These are phyloP conservation scores for Ennomos erosarius DNA, from an alignment of 2,888 invertebrate genomes.

Conservation along the genomic window DNA sequence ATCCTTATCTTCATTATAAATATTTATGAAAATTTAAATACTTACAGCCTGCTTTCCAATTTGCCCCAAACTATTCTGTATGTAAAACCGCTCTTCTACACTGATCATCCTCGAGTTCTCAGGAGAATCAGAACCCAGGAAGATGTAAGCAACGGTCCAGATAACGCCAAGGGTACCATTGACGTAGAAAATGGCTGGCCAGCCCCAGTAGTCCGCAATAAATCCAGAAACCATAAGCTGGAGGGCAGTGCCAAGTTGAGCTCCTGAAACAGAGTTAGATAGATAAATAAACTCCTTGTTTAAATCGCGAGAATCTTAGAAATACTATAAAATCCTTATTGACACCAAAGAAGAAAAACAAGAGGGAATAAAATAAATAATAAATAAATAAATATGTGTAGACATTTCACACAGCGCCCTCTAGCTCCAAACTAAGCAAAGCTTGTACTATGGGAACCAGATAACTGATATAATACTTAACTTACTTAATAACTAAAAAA, in stretches of 20 bases:
- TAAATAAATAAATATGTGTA: no score
- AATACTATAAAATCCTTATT: no score
- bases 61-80: conserved; percentile 82
- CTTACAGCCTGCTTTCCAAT: conserved; percentile 62
- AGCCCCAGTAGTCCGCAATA: conserved; percentile 78
- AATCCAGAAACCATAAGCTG: conserved; percentile 81
- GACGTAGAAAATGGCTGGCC: conserved; percentile 89
- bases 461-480: no score
- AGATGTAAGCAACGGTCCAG: conserved; percentile 83
- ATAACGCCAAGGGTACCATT: conserved; percentile 82
- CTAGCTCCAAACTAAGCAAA: no score
- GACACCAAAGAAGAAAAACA: no score
- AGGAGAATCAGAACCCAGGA: conserved; percentile 88
- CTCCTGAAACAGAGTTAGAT: conserved; percentile 57
- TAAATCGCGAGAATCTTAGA: no score
- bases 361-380: no score
- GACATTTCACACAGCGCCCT: no score
- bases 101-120: conserved; percentile 85
- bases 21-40: not conserved
- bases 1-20: no score
- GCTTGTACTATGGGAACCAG: no score
- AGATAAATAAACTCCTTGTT: no score
- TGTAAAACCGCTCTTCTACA: conserved; percentile 87
- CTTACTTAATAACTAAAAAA: no score
- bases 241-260: conserved; percentile 85